Conservation (phyloP, 2,888 invertebrate species). For the Notodonta dromedarius region DNA sequence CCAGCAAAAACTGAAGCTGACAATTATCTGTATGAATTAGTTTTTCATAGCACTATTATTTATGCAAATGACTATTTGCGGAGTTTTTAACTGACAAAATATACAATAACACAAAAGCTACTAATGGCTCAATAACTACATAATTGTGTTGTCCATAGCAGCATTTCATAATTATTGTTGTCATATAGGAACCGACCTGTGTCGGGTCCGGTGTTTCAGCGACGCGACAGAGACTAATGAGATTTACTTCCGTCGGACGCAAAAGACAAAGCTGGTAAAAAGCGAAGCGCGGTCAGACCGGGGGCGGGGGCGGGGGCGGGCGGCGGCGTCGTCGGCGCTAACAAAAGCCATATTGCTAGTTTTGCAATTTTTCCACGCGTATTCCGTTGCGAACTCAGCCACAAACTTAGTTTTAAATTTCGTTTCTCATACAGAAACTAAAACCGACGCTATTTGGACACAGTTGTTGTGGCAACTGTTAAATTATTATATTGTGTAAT, state of each 20-base stretch:
- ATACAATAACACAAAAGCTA: neutral
- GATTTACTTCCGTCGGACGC: slow-evolving; percentile 52
- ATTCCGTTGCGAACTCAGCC: slow-evolving; percentile 43
- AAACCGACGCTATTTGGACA: slow-evolving; percentile 27
- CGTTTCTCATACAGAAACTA: slow-evolving; percentile 33
- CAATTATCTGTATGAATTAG: neutral
- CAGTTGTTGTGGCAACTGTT: slow-evolving; percentile 27
- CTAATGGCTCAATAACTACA: neutral
- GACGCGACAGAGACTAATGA: slow-evolving; percentile 59
- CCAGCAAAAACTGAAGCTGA: slow-evolving; percentile 2
- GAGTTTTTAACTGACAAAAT: too few relatives aligned
- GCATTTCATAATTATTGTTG: slow-evolving; percentile 36
- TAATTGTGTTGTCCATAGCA: neutral
- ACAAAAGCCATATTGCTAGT: slow-evolving; percentile 44
- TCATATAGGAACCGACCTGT: slow-evolving; percentile 32
- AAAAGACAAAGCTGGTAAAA: slow-evolving; percentile 51
- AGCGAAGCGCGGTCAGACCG: slow-evolving; percentile 31
- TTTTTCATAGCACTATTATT: neutral
- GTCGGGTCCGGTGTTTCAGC: slow-evolving; percentile 30
- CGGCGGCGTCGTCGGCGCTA: slow-evolving; percentile 21
- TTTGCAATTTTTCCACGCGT: slow-evolving; percentile 51
- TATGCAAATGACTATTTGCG: neutral
- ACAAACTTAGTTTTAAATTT: slow-evolving; percentile 58
- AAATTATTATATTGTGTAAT: slow-evolving; percentile 10
- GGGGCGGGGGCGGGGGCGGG: slow-evolving; percentile 17